Evolutionary conservation across 1,140 invertebrate genomes (phyloP), one percentile per base, ranked within the genome.

Genomic region (Aphis gossypii): DNA sequence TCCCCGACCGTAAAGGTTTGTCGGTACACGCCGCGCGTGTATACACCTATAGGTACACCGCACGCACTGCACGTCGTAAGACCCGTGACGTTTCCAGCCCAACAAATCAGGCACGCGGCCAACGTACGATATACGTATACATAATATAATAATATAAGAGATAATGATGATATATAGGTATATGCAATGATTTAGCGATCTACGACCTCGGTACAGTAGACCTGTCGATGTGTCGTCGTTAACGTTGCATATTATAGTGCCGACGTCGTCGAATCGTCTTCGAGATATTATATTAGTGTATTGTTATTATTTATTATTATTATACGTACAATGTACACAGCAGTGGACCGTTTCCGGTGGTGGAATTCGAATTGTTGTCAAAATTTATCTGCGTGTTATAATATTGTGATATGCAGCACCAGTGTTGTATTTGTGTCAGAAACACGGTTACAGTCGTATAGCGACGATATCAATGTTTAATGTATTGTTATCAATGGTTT

Each of bases 51-150:
- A 68, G 30, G 60, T 68, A 41, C 82, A 51, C 18, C 38, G 44
- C 83, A 84, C 83, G 7, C 20, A 35, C 83, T 41, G 83, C 21
- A 41, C 83, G 83, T 25, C 83, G 8, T 8, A 5, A 38, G 82
- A 83, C 56, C 60, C 30, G 11, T 84, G 83, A 84, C 83, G 38
- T 84, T 84, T 84, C 83, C 83, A 41, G 83, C 38, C 83, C 83
- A 84, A 84, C 83, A 84, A 84, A 84, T 84, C 83, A 84, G 83
- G 83, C 83, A 84, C 38, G 4, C 23, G 83, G 83, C 83, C 83
- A 84, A 84, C 83, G 5, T 7, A 18, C 38, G 82, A 41, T 84
- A 44, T 84, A 83, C 8, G 8, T 76, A 76, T 76, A n/a, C 8
- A 76, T 76, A 14, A n/a, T 38, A 83, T 41, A 41, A 41, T 35